Conservation (phyloP, 2,888 invertebrate genomes). For the Resseliella maxima region DNA sequence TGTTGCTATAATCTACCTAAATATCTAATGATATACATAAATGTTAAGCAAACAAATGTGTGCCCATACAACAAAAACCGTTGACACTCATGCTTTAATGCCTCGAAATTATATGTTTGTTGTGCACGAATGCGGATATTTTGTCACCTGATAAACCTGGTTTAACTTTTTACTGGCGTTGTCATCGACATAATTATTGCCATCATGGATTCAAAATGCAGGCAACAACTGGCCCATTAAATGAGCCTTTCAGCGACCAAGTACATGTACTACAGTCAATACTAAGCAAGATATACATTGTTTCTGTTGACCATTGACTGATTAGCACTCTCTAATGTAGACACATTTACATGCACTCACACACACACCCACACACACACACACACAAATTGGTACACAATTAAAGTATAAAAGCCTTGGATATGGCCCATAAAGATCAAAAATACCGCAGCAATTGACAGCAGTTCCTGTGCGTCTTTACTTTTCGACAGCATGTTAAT, state of each 20-base stretch:
- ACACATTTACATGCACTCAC: background rate
- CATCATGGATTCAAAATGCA: background rate
- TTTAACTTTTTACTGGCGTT: background rate
- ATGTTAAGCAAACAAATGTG: background rate
- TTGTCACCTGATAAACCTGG: background rate
- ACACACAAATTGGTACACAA: too few species aligned
- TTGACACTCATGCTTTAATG: conserved; percentile 4
- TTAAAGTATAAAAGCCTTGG: too few species aligned
- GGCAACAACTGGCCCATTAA: too few species aligned
- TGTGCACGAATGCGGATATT: background rate
- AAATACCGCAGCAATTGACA: too few species aligned
- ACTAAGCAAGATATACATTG: background rate
- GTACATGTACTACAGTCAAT: too few species aligned
- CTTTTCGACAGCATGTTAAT: too few species aligned
- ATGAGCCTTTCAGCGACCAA: background rate
- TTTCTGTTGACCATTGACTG: background rate
- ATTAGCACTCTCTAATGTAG: background rate
- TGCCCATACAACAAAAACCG: background rate
- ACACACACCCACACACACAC: too few species aligned
- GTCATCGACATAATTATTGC: background rate
- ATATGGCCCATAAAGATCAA: too few species aligned
- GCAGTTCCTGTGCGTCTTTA: too few species aligned
- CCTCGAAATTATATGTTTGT: background rate
- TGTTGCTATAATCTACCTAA: background rate
- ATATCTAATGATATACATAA: conserved; percentile 14